These are phyloP conservation scores for Todiramphus chloris DNA, from an alignment of 2,113 vertebrate genomes.

Conservation along the genomic window DNA sequence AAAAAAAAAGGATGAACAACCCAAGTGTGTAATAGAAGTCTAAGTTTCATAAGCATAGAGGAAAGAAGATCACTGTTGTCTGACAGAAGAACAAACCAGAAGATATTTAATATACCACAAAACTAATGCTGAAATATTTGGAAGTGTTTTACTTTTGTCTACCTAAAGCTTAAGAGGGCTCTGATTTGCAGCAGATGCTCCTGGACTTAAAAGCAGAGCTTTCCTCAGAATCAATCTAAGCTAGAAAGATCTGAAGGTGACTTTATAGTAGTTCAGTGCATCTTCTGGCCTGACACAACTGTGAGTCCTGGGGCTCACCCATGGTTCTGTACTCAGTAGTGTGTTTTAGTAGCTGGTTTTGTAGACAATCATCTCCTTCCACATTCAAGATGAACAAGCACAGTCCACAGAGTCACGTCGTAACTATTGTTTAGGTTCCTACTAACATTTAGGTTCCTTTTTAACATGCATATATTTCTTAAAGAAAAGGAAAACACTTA, in stretches of 20 bases:
- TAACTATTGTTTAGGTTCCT: background rate
- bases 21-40: background rate
- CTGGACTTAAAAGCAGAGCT: background rate
- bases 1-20: background rate
- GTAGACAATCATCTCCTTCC: background rate
- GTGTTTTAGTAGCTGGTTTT: background rate
- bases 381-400: background rate
- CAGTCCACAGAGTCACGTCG: background rate
- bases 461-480: background rate
- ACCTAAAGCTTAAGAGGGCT: background rate
- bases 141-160: background rate
- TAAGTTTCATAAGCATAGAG: background rate
- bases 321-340: background rate
- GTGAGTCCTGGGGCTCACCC: background rate
- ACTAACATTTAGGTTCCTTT: background rate
- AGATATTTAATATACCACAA: background rate
- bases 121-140: background rate
- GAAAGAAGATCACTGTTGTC: background rate
- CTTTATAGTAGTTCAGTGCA: background rate
- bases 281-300: background rate
- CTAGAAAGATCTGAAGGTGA: fast-evolving
- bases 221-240: background rate
- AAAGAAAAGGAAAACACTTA: background rate
- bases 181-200: background rate
- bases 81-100: background rate